Evolutionary conservation across 2,113 vertebrate species (phyloP).

Genomic region (Theristicus caerulescens): DNA sequence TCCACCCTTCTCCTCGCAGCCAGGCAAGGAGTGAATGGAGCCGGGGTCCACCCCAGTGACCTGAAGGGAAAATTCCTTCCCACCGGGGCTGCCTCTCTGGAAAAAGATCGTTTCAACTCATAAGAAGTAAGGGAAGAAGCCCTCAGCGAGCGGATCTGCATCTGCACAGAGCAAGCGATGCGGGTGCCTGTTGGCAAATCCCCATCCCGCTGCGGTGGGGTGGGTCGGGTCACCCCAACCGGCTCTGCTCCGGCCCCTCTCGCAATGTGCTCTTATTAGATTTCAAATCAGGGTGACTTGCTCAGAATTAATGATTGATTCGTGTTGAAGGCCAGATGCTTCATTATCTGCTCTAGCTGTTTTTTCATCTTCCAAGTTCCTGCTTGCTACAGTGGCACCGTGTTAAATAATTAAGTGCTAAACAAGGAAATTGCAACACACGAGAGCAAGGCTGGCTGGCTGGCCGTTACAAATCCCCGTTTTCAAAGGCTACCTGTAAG

Average conservation of each 20-base stretch:
- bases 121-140: background rate
- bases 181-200: background rate
- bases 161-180: background rate
- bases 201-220: background rate
- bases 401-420: background rate
- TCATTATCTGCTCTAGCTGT: slow-evolving; percentile 13
- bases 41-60: background rate
- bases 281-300: background rate
- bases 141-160: background rate
- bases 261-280: background rate
- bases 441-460: background rate
- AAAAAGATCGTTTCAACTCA: background rate
- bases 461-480: accelerated
- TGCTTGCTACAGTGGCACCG: background rate
- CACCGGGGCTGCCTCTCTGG: background rate
- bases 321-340: background rate
- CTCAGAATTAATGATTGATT: background rate
- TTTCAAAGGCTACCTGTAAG: background rate
- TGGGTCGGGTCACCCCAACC: background rate
- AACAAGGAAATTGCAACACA: background rate
- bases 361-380: background rate
- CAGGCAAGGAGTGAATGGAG: background rate
- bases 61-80: background rate
- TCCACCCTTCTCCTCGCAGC: background rate
- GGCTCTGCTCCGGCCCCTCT: background rate